Conservation (phyloP, 2,113 vertebrate species). For the Forbesichthys agassizii region DNA sequence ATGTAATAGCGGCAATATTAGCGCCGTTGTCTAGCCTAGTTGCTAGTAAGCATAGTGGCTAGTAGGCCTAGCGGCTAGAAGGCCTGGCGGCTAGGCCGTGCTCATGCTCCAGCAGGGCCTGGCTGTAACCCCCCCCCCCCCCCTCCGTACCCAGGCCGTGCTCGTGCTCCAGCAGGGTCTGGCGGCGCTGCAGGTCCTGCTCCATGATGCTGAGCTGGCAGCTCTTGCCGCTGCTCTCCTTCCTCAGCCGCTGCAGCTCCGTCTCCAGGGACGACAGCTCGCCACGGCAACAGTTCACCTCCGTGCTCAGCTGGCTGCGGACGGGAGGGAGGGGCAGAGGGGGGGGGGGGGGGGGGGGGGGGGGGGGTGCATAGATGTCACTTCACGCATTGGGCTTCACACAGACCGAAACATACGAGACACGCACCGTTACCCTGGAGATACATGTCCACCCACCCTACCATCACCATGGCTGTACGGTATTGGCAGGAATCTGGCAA, state of each 20-base stretch:
- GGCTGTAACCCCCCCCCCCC: not conserved
- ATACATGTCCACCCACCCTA: too few relatives aligned
- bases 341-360: not conserved
- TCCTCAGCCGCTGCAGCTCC: conserved; percentile 78
- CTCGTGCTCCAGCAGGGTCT: conserved; percentile 79
- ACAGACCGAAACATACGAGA: too few relatives aligned
- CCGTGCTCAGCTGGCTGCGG: conserved; percentile 80
- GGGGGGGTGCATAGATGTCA: not conserved
- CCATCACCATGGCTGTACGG: too few relatives aligned
- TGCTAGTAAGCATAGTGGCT: too few relatives aligned
- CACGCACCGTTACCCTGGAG: too few relatives aligned
- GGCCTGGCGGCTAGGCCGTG: conserved; percentile 38
- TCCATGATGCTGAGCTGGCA: conserved; percentile 79
- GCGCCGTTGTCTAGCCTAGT: too few relatives aligned
- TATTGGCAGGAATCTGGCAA: too few relatives aligned
- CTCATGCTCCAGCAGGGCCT: conserved; percentile 78
- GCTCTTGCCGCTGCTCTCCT: conserved; percentile 75
- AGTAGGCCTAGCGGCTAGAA: too few relatives aligned
- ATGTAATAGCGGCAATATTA: too few relatives aligned
- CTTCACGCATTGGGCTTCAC: too few relatives aligned
- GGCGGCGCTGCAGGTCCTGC: conserved; percentile 77
- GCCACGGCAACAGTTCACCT: conserved; percentile 79
- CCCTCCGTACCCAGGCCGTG: conserved; percentile 73
- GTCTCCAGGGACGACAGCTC: conserved; percentile 80
- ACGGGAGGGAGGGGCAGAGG: not conserved